Conservation (phyloP, 2,888 invertebrate genomes). For the Apomyelois bistriatella region DNA sequence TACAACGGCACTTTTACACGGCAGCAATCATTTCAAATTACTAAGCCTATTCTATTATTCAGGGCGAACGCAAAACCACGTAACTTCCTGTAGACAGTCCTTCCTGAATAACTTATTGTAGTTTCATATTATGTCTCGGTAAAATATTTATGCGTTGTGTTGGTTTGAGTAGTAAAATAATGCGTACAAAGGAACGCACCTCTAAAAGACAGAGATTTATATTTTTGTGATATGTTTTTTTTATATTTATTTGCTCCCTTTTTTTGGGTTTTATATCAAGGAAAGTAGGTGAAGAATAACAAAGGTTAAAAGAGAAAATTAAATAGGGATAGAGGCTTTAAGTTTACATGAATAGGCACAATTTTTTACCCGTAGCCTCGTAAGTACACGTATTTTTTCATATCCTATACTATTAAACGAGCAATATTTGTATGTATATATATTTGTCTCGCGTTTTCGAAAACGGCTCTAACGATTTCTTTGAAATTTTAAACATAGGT, state of each 20-base stretch:
- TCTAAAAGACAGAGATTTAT: conserved; percentile 1
- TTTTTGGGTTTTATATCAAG: conserved; percentile 9
- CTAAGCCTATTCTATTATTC: conserved; percentile 42
- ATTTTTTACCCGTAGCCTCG: too few relatives aligned
- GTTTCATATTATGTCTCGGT: conserved; percentile 33
- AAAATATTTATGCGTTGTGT: conserved; percentile 22
- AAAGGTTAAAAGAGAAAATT: too few relatives aligned
- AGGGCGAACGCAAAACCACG: conserved; percentile 34
- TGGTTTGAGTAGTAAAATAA: conserved; percentile 14
- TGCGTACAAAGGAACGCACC: conserved; percentile 2
- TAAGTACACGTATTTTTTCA: too few relatives aligned
- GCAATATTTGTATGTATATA: too few relatives aligned
- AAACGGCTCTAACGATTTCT: too few relatives aligned
- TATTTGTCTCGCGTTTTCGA: too few relatives aligned
- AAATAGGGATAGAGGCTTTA: too few relatives aligned
- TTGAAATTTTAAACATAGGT: too few relatives aligned
- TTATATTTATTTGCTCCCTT: neutral
- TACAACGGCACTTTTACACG: conserved; percentile 42
- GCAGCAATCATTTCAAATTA: conserved; percentile 33
- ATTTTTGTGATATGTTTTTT: conserved; percentile 4
- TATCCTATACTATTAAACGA: too few relatives aligned
- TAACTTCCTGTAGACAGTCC: conserved; percentile 36
- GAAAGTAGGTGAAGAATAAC: neutral
- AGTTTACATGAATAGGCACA: too few relatives aligned
- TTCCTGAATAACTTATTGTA: conserved; percentile 39